Conservation (phyloP, 2,113 vertebrate genomes). For the Petrocephalus zakoni region DNA sequence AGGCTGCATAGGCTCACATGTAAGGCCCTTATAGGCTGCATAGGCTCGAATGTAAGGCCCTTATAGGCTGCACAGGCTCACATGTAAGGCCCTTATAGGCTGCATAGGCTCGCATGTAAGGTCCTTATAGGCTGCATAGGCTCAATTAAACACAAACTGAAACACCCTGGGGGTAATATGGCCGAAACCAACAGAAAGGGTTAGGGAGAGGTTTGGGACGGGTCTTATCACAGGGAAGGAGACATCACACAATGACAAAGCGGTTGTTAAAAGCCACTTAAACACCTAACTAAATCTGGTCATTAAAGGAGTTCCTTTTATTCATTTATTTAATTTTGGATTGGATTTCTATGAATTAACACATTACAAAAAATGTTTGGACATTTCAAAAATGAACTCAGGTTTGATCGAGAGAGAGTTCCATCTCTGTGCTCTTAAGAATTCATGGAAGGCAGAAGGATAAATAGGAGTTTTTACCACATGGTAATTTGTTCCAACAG, state of each 20-base stretch:
- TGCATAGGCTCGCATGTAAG: too few species aligned
- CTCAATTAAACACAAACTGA: background rate
- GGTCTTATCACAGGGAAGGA: background rate
- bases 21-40: too few species aligned
- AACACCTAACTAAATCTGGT: background rate
- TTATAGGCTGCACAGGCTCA: background rate
- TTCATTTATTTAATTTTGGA: background rate
- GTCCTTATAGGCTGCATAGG: background rate
- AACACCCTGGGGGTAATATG: background rate
- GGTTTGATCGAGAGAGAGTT: constrained; percentile 6
- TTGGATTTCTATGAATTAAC: background rate
- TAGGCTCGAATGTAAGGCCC: too few species aligned
- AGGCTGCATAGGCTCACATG: background rate
- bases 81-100: too few species aligned
- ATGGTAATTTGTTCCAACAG: constrained; percentile 20
- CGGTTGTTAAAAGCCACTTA: background rate
- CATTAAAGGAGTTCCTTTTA: background rate
- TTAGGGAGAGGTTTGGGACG: background rate
- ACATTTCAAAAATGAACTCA: background rate
- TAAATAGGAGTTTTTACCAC: background rate
- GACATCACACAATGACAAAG: background rate
- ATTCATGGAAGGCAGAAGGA: background rate
- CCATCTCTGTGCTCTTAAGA: background rate
- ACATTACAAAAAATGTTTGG: background rate
- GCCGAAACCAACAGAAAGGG: background rate